These are phyloP conservation scores for Eumacrocentrus americanus DNA, from an alignment of 2,888 invertebrate species.

Conservation along the genomic window DNA sequence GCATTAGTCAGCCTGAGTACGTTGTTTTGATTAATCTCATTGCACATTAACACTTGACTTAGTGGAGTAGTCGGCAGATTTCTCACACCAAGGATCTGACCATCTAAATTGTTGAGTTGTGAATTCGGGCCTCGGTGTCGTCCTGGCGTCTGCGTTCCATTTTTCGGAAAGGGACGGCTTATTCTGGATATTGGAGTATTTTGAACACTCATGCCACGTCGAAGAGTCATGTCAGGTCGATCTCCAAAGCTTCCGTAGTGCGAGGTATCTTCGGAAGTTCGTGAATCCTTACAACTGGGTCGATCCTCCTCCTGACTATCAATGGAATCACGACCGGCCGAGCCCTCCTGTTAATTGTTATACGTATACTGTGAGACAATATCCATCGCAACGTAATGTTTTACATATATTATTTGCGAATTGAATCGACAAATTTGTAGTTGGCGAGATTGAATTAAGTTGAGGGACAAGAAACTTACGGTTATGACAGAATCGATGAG, in stretches of 20 bases:
- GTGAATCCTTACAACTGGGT: constrained; percentile 25
- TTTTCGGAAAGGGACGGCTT: constrained; percentile 16
- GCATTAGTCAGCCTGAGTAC: constrained; percentile 30
- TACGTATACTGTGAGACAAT: no score
- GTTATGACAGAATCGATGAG: constrained; percentile 55
- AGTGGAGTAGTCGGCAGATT: constrained; percentile 41
- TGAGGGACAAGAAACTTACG: no score
- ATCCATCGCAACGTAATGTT: no score
- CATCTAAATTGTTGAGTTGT: constrained; percentile 28
- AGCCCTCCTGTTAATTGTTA: constrained; percentile 19
- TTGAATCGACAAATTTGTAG: no score
- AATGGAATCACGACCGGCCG: constrained; percentile 27
- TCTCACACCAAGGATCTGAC: constrained; percentile 56
- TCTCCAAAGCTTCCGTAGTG: constrained; percentile 20
- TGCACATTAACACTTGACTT: constrained; percentile 39
- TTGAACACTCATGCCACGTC: constrained; percentile 29
- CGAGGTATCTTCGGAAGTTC: constrained; percentile 14
- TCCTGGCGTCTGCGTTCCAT: constrained; percentile 27
- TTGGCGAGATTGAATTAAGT: no score
- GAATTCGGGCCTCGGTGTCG: constrained; percentile 15
- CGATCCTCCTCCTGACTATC: constrained; percentile 27
- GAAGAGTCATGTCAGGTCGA: constrained; percentile 12
- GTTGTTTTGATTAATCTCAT: constrained; percentile 32
- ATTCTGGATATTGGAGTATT: constrained; percentile 24
- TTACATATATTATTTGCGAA: no score